Evolutionary conservation across 2,888 invertebrate species (phyloP), one percentile per base, ranked within the genome.

Genomic region (Sceliomorpha sp.): DNA sequence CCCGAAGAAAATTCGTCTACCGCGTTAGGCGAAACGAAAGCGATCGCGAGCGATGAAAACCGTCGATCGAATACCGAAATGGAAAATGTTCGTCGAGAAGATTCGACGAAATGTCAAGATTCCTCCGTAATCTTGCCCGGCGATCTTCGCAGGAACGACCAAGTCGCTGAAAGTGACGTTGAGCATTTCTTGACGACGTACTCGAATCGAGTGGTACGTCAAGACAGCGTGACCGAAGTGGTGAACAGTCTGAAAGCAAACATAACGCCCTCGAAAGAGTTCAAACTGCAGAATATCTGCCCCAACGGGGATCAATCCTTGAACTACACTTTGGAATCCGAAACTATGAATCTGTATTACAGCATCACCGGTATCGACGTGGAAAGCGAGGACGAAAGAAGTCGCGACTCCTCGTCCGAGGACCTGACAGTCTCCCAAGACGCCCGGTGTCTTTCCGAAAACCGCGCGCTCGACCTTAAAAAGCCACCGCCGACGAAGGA

Each of bases 291-390:
- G 7, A 9, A 20, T 12, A n/a, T n/a, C n/a, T n/a, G n/a, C n/a
- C n/a, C n/a, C n/a, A n/a, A n/a, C n/a, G n/a, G n/a, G n/a, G n/a
- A n/a, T 20, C 20, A 20, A 20, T 4, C 20, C 20, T 20, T 20
- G 20, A 5, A 20, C 20, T 88, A 87, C 20, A 82, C 77, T 60
- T 68, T 87, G 5, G 76, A 82, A 42, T 62, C 80, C 0, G 55
- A 68, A 1, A 80, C 80, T 8, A 82, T 87, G 81, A 79, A n/a
- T 13, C n/a, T n/a, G n/a, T n/a, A n/a, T n/a, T n/a, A n/a, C n/a
- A n/a, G n/a, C n/a, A n/a, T n/a, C n/a, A n/a, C n/a, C n/a, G n/a
- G n/a, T n/a, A n/a, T n/a, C n/a, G n/a, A n/a, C n/a, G n/a, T n/a
- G n/a, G n/a, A n/a, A n/a, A n/a, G n/a, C n/a, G n/a, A n/a, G n/a